A percentile compares a stretch with the other conserved stretches of the same genome.
Conservation (phyloP, 2,113 vertebrate species). For the Chaetodon auriga region DNA sequence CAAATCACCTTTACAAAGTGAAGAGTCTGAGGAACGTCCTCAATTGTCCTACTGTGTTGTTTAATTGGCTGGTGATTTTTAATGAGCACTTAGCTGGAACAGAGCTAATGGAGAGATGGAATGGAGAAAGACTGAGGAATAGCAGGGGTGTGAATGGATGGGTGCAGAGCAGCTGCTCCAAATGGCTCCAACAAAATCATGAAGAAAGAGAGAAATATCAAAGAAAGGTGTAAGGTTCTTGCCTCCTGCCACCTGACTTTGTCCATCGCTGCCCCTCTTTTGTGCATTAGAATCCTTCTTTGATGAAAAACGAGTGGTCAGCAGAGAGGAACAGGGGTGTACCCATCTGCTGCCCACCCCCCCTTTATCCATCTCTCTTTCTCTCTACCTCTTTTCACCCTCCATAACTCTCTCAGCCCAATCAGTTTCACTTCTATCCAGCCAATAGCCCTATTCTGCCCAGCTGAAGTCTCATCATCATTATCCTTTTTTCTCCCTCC, state of each 20-base stretch:
- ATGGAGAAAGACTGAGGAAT: not conserved
- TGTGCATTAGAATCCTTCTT: conserved; percentile 46
- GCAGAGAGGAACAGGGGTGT: conserved; percentile 55
- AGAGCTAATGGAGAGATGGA: not conserved
- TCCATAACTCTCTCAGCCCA: conserved; percentile 64
- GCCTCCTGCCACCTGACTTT: conserved; percentile 30
- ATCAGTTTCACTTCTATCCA: conserved; percentile 73
- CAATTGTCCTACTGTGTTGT: not conserved
- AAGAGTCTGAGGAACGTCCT: not conserved
- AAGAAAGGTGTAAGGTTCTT: not conserved
- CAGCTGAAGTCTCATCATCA: conserved; percentile 77
- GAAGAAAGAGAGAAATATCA: conserved; percentile 5
- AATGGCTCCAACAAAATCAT: not conserved
- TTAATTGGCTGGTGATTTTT: conserved; percentile 16
- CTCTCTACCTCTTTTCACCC: conserved; percentile 46
- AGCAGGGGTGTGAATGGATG: not conserved
- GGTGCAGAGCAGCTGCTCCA: not conserved
- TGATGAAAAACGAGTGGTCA: conserved; percentile 63
- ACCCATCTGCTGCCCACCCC: conserved; percentile 68
- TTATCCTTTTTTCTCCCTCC: conserved; percentile 66
- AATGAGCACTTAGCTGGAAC: conserved; percentile 11
- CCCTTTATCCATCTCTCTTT: conserved; percentile 44
- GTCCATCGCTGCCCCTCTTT: conserved; percentile 22
- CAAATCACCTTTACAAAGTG: too few relatives aligned
- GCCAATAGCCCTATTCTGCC: conserved; percentile 67